A percentile compares a stretch with the other conserved stretches of the same genome.
These are phyloP conservation scores for Pachyramphus minor DNA, from an alignment of 2,113 vertebrate genomes.

Conservation along the genomic window DNA sequence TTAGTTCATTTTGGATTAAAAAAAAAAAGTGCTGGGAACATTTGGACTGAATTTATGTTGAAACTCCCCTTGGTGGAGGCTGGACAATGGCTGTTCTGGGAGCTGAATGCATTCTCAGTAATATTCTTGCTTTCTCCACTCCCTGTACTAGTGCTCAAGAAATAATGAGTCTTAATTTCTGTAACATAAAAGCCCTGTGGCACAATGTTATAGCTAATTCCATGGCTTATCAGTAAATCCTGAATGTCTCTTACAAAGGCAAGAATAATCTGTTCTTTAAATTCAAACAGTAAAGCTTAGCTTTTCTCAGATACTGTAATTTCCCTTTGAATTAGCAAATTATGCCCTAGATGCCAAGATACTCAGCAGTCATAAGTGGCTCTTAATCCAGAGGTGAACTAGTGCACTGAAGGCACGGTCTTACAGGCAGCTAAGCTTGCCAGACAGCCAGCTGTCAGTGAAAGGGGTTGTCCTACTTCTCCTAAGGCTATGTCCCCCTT, in stretches of 20 bases:
- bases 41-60: neutral
- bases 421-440: neutral
- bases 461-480: neutral
- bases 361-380: neutral
- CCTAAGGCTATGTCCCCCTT: neutral
- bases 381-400: neutral
- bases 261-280: neutral
- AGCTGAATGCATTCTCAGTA: neutral
- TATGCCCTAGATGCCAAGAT: neutral
- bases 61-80: neutral
- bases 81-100: neutral
- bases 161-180: neutral
- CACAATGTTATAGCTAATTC: neutral
- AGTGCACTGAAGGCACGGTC: neutral
- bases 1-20: neutral
- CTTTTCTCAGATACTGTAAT: neutral
- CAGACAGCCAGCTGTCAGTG: neutral
- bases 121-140: neutral
- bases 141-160: neutral
- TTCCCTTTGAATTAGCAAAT: neutral
- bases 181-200: neutral
- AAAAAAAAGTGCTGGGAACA: neutral
- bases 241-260: neutral
- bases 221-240: neutral
- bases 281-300: neutral